Evolutionary conservation across 2,888 invertebrate genomes (phyloP).

Genomic region (Lobophora halterata): DNA sequence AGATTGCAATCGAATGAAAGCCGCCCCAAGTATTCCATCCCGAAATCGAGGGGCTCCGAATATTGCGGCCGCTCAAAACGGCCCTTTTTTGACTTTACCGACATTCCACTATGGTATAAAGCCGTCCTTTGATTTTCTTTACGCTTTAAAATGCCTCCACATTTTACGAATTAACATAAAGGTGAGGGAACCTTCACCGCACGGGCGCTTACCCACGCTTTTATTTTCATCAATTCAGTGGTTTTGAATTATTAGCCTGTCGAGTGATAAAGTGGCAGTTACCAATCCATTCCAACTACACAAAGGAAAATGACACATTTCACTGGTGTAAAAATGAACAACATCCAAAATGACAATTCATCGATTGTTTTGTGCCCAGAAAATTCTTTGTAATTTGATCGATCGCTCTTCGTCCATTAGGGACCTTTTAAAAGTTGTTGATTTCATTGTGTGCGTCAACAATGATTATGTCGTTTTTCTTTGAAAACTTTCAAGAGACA

Average conservation of each 20-base stretch:
- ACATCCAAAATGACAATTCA: slow-evolving; percentile 54
- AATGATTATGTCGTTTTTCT: slow-evolving; percentile 63
- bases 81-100: slow-evolving; percentile 65
- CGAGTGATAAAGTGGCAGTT: slow-evolving; percentile 37
- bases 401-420: slow-evolving; percentile 76
- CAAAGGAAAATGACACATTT: slow-evolving; percentile 53
- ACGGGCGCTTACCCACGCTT: slow-evolving; percentile 19
- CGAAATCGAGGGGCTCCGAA: slow-evolving; percentile 69
- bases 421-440: slow-evolving; percentile 74
- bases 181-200: slow-evolving; percentile 27
- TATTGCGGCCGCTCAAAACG: slow-evolving; percentile 73
- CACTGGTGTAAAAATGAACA: slow-evolving; percentile 52
- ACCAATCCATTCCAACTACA: slow-evolving; percentile 43
- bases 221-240: slow-evolving; percentile 37
- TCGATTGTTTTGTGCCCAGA: slow-evolving; percentile 70
- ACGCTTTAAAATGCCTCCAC: slow-evolving; percentile 53
- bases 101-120: slow-evolving; percentile 62
- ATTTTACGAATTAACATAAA: slow-evolving; percentile 48
- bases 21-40: slow-evolving; percentile 75
- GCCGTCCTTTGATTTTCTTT: slow-evolving; percentile 66
- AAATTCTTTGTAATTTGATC: slow-evolving; percentile 77
- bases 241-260: slow-evolving; percentile 40
- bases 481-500: slow-evolving; percentile 56
- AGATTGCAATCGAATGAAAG: slow-evolving; percentile 79
- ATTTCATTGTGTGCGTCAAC: slow-evolving; percentile 67